Base-by-base conservation (phyloP, 2,113 vertebrate species). In the Passer domesticus region DNA sequence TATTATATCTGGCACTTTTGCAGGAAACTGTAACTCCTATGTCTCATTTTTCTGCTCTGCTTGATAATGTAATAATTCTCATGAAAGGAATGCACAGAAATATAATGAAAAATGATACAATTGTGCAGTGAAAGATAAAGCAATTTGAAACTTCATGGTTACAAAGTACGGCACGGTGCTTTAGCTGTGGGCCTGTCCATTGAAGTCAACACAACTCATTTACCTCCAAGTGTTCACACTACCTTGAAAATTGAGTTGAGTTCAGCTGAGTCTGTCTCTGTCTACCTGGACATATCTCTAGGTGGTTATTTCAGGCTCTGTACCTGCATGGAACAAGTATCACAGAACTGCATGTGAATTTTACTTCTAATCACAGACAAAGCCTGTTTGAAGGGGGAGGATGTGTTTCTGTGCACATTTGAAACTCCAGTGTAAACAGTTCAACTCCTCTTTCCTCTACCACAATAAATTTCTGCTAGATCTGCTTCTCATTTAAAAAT, bases 31-130 rank as follows among this genome's bases (percentile, higher is more conserved):
- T 87, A 83, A 67, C 47, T 95, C 27, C 18, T 60, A 5, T 70
- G 33, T 89, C 82, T 93, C 56, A 35, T 94, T 97, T 96, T 95
- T 95, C 56, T 87, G 87, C 82, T 95, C 76, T 81, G 41, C 56
- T 85, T 96, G 84, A 92, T 91, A 94, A 93, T 66, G 62, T 80
- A 77, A 80, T 94, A 80, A 95, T 93, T 96, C 52, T 88, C 31
- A 46, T 83, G 59, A 94, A 91, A 39, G 74, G 39, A 94, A 64
- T 68, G 78, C 76, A 83, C 21, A 59, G 63, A 91, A 90, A 85
- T 73, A 63, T 91, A 91, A 95, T 93, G 84, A 95, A 92, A 96
- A 95, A 86, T 91, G 3, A 95, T 80, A 74, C 14, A 13, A 90
- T 77, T 77, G 55, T 86, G 59, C 94, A 91, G 52, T 88, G 90